Evolutionary conservation across 1,140 invertebrate species (phyloP).

Genomic region (Drosophila mauritiana): DNA sequence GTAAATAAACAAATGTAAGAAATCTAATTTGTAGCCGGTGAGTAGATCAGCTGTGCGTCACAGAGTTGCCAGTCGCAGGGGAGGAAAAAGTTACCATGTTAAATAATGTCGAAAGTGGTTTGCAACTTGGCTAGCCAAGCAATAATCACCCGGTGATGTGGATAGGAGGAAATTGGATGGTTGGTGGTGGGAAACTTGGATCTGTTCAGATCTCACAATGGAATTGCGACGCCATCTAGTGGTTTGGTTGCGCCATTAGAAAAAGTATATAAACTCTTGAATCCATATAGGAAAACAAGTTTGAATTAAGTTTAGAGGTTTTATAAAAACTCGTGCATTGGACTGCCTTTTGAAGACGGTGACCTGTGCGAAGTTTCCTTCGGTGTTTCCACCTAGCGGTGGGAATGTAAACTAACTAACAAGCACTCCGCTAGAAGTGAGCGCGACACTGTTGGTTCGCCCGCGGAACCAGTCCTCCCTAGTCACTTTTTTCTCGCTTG

Average conservation of each 20-base stretch:
- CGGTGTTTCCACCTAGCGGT: not conserved
- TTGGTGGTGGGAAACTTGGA: no score
- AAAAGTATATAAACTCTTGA: not conserved
- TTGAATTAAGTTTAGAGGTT: no score
- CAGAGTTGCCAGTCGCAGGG: not conserved
- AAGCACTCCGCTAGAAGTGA: not conserved
- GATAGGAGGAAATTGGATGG: not conserved
- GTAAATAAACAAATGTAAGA: constrained; percentile 1
- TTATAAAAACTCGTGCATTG: no score
- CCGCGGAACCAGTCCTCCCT: constrained; percentile 10
- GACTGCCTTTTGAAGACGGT: no score
- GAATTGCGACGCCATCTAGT: no score
- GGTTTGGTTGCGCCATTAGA: no score
- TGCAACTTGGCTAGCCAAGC: not conserved
- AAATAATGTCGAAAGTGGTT: not conserved
- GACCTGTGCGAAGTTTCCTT: not conserved
- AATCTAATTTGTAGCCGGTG: constrained; percentile 2
- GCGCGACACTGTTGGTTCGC: not conserved
- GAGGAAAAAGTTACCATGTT: not conserved
- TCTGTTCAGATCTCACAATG: no score
- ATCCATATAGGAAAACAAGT: no score
- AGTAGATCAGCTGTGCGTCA: not conserved
- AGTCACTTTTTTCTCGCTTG: no score
- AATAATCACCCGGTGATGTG: no score
- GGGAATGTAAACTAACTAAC: not conserved